Base-by-base conservation (phyloP, 1,140 invertebrate species). In the Coenobita brevimanus region DNA sequence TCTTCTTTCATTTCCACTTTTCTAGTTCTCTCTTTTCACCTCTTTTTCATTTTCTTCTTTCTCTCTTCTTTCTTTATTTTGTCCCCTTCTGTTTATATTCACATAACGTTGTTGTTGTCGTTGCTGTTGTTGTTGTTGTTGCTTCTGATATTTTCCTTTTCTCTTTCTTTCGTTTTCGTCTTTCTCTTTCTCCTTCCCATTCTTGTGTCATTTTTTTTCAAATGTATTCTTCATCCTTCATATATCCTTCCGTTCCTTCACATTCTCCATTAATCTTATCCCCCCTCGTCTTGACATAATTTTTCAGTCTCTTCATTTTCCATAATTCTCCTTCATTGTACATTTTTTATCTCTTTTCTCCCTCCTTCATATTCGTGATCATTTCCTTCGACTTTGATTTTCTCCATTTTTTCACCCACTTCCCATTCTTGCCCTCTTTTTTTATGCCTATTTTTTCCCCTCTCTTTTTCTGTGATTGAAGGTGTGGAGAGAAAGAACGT, bases 61-160 rank as follows among this genome's bases (percentile, higher is more conserved):
- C n/a, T 57, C n/a, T 57, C n/a, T 57, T 57, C 54, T 57, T n/a
- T 57, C 54, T n/a, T 57, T 57, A n/a, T n/a, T n/a, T n/a, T n/a
- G 54, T 57, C n/a, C 13, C 54, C 54, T 57, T 57, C n/a, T 57
- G n/a, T 57, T 57, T 57, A 13, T 57, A 13, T 57, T 10, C 54
- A 57, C 54, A 57, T n/a, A n/a, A 13, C n/a, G 13, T 57, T 57
- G 10, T 57, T 57, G 13, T 57, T 13, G 13, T 57, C 54, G 54
- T 13, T 10, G 13, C 10, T 57, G 13, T 57, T 57, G 13, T 57
- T 57, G 54, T 10, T 10, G 54, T 57, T 57, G 10, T 10, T 57
- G 13, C n/a, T 57, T 10, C 54, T 57, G n/a, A 10, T 57, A 57
- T 10, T n/a, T n/a, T 57, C 13, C 13, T n/a, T n/a, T 57, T 13